Evolutionary conservation across 2,113 vertebrate genomes (phyloP), one percentile per base, ranked within the genome.

Genomic region (Phylloscopus trochiloides): DNA sequence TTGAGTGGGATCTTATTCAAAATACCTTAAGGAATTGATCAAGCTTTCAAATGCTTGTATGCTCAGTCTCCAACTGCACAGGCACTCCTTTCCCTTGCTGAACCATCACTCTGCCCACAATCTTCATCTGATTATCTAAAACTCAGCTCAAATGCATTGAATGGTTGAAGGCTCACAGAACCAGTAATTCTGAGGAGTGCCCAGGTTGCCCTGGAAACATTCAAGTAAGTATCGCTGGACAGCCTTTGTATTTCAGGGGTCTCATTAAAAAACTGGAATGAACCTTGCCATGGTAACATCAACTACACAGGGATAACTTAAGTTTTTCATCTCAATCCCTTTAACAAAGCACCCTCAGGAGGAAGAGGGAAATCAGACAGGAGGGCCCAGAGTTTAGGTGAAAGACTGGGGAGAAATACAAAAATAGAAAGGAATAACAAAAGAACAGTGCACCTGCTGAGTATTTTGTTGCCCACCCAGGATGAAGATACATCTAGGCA

Each of bases 61-160:
- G 4, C 5, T 78, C 9, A 34, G 7, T 36, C 31, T 66, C 3
- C 0, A 0, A 51, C 29, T 67, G 29, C 20, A 91, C 16, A 83
- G 38, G 20, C 34, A 79, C 25, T 59, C 15, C 5, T 68, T 70
- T 78, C 20, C 36, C 50, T 8, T 54, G 32, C 38, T 51, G 71
- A 82, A 78, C 29, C 8, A 74, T 12, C 4, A 15, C 29, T 20
- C 38, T 38, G 25, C 16, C 24, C 40, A 36, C n/a, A 55, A 4
- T 8, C 42, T 77, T 79, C 36, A 70, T 34, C 3, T 79, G 61
- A 38, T 42, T 54, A 62, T 42, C 38, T 38, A 45, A 85, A 95
- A 71, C 9, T 71, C 45, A 61, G 9, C 9, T 74, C 43, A 81
- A 54, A 65, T 54, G 17, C 16, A 24, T 5, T 66, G 42, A 81